Conservation (phyloP, 1,140 invertebrate species). For the Schlechtendalia chinensis region DNA sequence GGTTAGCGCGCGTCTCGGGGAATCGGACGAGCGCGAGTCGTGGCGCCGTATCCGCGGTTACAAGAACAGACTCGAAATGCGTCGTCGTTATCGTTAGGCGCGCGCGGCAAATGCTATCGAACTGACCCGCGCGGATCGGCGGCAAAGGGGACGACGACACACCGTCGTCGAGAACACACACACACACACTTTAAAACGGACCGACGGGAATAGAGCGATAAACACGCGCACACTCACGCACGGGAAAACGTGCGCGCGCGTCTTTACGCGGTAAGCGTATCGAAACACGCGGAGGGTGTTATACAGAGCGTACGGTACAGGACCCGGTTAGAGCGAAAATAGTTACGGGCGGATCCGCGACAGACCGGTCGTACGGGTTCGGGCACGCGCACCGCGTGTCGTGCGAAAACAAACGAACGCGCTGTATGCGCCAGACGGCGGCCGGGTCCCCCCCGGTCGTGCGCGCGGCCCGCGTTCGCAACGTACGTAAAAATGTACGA, state of each 20-base stretch:
- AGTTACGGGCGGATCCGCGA: too few relatives aligned
- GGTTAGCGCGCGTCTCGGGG: too few relatives aligned
- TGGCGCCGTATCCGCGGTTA: not conserved
- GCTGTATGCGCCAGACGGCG: too few relatives aligned
- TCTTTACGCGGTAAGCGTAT: not conserved
- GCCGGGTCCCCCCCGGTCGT: too few relatives aligned
- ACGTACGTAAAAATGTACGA: too few relatives aligned
- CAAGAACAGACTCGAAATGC: not conserved
- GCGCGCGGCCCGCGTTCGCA: too few relatives aligned
- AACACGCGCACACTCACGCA: not conserved
- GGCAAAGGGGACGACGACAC: conserved; percentile 32
- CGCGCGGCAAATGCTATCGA: conserved; percentile 32
- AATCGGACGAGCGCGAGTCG: conserved; percentile 3
- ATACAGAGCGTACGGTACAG: not conserved
- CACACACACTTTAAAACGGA: conserved; percentile 34
- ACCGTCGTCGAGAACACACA: too few relatives aligned
- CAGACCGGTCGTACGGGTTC: too few relatives aligned
- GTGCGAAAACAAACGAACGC: too few relatives aligned
- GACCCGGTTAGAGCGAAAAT: too few relatives aligned
- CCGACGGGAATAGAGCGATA: conserved; percentile 33
- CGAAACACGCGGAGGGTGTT: not conserved
- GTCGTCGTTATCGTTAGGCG: not conserved
- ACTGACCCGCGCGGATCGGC: conserved; percentile 39
- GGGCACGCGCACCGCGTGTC: too few relatives aligned
- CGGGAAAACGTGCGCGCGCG: not conserved